phyloP scores from a whole-genome alignment of 2,888 invertebrate species.

The Arenicola marina region DNA sequence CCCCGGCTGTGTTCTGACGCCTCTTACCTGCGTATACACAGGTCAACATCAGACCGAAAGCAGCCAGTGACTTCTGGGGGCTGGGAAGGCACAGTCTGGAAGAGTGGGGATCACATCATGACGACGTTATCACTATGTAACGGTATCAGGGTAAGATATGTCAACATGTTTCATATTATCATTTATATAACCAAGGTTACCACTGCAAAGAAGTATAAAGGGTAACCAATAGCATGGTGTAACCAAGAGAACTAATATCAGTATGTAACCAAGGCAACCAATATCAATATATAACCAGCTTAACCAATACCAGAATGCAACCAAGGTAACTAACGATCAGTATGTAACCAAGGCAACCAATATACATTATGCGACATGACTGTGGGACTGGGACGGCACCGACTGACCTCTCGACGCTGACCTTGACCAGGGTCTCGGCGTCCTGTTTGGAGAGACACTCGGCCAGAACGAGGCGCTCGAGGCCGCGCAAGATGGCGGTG shows the following conservation, averaged over 20 bases:
- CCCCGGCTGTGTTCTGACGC: no score
- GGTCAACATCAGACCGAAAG: slow-evolving; percentile 75
- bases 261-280: not conserved
- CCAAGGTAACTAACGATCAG: not conserved
- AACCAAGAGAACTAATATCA: no score
- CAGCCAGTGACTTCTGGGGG: slow-evolving; percentile 72
- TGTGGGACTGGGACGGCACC: not conserved
- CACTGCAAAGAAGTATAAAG: no score
- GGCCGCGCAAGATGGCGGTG: slow-evolving; percentile 66
- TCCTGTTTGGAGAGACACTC: slow-evolving; percentile 49
- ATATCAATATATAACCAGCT: not conserved
- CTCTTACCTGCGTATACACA: slow-evolving; percentile 76
- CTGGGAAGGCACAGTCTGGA: slow-evolving; percentile 70
- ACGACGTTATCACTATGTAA: no score
- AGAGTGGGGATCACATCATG: no score
- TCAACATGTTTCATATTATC: no score
- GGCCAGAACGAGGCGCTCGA: slow-evolving; percentile 71
- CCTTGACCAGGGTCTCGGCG: slow-evolving; percentile 53
- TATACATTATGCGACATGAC: no score
- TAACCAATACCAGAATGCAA: no score
- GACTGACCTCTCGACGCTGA: slow-evolving; percentile 58
- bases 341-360: not conserved
- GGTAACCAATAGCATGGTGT: no score
- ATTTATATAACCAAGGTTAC: no score
- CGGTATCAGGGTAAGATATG: no score